phyloP scores from a whole-genome alignment of 1,140 invertebrate species.

The Meteorus sp. region DNA sequence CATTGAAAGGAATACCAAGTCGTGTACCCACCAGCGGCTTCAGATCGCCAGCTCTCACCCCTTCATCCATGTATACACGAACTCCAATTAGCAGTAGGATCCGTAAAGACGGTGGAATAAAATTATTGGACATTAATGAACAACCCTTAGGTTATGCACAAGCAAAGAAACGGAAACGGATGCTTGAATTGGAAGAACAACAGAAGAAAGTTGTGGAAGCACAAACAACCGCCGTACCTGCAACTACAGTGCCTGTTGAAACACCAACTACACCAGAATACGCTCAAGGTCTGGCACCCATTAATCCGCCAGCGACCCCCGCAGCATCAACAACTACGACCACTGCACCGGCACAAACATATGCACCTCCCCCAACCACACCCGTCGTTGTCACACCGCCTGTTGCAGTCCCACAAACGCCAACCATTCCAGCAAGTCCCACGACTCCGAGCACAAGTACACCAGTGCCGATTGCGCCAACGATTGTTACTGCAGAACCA shows the following conservation, averaged over 20 bases:
- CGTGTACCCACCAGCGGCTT: constrained; percentile 71
- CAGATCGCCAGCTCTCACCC: constrained; percentile 63
- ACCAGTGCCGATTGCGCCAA: constrained; percentile 43
- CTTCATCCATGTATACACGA: constrained; percentile 57
- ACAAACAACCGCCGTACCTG: constrained; percentile 57
- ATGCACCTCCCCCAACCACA: constrained; percentile 44
- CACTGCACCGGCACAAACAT: constrained; percentile 39
- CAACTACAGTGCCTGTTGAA: constrained; percentile 53
- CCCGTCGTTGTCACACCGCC: constrained; percentile 14
- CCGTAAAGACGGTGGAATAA: constrained; percentile 87
- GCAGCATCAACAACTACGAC: too few species aligned
- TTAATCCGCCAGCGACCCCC: constrained; percentile 54
- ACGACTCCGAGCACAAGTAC: constrained; percentile 45
- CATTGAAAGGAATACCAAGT: constrained; percentile 87
- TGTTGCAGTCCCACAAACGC: not conserved
- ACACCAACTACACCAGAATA: constrained; percentile 69
- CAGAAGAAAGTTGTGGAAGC: constrained; percentile 70
- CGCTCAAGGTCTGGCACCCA: constrained; percentile 70
- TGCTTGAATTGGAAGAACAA: constrained; percentile 77
- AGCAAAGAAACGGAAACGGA: constrained; percentile 63
- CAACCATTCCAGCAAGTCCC: constrained; percentile 47
- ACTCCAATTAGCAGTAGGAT: constrained; percentile 58
- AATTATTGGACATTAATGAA: constrained; percentile 90
- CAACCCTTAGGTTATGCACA: constrained; percentile 77
- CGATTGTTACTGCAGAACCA: constrained; percentile 46